These are phyloP conservation scores for Petrophora chlorosata DNA, from an alignment of 2,888 invertebrate species.

Conservation along the genomic window DNA sequence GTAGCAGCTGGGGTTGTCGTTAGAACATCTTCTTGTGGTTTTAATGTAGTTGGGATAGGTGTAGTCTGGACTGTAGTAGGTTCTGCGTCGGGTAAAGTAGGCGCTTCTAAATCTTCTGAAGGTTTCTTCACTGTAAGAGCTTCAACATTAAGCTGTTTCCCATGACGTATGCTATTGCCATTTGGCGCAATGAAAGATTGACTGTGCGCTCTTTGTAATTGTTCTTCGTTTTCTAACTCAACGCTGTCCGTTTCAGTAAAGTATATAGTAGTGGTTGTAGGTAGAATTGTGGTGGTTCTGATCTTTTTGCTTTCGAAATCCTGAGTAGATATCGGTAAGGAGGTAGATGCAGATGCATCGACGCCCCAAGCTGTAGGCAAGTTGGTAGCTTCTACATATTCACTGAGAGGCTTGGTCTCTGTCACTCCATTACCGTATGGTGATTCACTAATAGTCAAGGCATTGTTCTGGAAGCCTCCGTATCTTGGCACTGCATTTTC, in stretches of 20 bases:
- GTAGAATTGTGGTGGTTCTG: constrained; percentile 53
- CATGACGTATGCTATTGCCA: constrained; percentile 71
- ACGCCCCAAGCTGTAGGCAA: constrained; percentile 75
- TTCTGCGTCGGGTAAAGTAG: constrained; percentile 58
- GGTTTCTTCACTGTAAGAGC: constrained; percentile 59
- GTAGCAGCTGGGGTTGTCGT: constrained; percentile 57
- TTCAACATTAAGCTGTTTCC: constrained; percentile 66
- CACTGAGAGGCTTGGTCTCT: constrained; percentile 74
- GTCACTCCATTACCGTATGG: constrained; percentile 76
- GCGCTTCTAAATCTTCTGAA: constrained; percentile 73
- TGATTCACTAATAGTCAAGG: constrained; percentile 51
- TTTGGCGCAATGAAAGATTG: constrained; percentile 87
- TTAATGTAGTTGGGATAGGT: constrained; percentile 53
- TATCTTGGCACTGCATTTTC: constrained; percentile 60
- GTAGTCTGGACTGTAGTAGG: constrained; percentile 60
- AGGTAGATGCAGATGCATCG: constrained; percentile 59
- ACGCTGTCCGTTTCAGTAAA: constrained; percentile 70
- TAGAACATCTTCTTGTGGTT: constrained; percentile 53
- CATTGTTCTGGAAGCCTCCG: constrained; percentile 77
- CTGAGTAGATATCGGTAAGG: constrained; percentile 54
- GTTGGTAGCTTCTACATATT: constrained; percentile 73
- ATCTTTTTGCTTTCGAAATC: constrained; percentile 74
- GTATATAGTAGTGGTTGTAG: constrained; percentile 64
- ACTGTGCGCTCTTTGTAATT: constrained; percentile 87
- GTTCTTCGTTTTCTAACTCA: constrained; percentile 84